Conservation (phyloP, 2,888 invertebrate genomes). For the Matsumyia berberina region DNA sequence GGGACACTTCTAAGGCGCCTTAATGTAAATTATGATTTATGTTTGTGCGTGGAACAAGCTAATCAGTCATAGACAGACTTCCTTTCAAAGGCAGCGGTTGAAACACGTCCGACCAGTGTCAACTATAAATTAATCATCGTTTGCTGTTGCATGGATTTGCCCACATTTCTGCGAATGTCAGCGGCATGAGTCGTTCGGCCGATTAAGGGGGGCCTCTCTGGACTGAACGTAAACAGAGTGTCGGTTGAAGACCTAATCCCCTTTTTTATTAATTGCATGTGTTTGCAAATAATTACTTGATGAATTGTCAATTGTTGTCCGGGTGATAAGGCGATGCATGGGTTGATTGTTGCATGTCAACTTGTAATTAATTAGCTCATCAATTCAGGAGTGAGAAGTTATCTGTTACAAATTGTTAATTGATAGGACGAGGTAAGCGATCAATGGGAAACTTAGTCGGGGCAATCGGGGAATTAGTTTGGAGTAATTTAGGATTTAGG, state of each 20-base stretch:
- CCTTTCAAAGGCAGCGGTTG: slow-evolving; percentile 10
- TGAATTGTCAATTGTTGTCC: slow-evolving; percentile 57
- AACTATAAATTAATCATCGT: slow-evolving; percentile 43
- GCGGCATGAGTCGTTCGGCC: not conserved
- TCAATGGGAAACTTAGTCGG: not conserved
- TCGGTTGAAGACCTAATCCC: slow-evolving; percentile 47
- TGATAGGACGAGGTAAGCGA: slow-evolving; percentile 4
- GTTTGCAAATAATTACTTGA: slow-evolving; percentile 49
- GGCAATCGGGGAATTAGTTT: slow-evolving; percentile 29
- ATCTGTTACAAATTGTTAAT: slow-evolving; percentile 15
- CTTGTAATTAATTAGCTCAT: slow-evolving; percentile 46
- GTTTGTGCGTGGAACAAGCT: slow-evolving; percentile 35
- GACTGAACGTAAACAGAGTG: slow-evolving; percentile 4
- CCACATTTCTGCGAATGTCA: slow-evolving; percentile 27
- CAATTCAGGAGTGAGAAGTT: slow-evolving; percentile 28
- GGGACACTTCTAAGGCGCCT: slow-evolving; percentile 18
- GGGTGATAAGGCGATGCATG: slow-evolving; percentile 28
- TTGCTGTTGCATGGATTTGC: slow-evolving; percentile 27
- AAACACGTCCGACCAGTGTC: slow-evolving; percentile 14
- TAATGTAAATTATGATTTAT: slow-evolving; percentile 54
- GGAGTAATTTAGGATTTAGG: slow-evolving; percentile 20
- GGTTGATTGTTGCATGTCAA: slow-evolving; percentile 55
- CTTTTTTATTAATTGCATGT: slow-evolving; percentile 49
- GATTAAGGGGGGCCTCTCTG: not conserved
- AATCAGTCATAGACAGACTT: slow-evolving; percentile 54